These are phyloP conservation scores for Anabacerthia variegaticeps DNA, from an alignment of 2,797 vertebrate species.

Conservation along the genomic window DNA sequence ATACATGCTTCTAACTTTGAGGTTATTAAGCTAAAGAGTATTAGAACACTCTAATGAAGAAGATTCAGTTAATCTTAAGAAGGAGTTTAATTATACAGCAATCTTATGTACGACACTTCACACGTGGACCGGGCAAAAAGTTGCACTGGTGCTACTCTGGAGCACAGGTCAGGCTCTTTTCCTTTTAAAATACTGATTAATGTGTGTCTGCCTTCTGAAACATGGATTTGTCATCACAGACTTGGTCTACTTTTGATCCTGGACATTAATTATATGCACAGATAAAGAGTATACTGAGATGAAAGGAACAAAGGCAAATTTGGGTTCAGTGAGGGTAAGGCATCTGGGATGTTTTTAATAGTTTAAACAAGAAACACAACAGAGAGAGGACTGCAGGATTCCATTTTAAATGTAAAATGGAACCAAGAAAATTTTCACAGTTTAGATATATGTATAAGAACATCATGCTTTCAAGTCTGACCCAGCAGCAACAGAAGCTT, in stretches of 20 bases:
- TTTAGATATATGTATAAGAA: not conserved
- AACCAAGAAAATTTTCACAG: not conserved
- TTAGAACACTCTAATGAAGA: slow-evolving; percentile 13
- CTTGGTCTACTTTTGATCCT: slow-evolving; percentile 20
- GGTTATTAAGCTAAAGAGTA: not conserved
- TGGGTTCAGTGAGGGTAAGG: not conserved
- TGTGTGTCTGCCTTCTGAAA: not conserved
- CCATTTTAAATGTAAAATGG: not conserved
- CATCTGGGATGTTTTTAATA: not conserved
- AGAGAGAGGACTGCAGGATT: not conserved
- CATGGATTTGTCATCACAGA: slow-evolving; percentile 11
- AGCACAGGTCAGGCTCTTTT: not conserved
- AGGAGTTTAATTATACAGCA: not conserved
- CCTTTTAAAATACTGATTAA: not conserved
- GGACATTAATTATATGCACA: not conserved
- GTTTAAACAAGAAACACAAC: not conserved
- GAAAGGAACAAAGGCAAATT: slow-evolving; percentile 27
- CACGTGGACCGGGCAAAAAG: not conserved
- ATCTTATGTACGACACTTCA: accelerated
- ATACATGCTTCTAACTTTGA: not conserved
- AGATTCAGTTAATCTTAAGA: not conserved
- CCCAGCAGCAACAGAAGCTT: not conserved
- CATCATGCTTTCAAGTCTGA: not conserved
- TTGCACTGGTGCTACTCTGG: not conserved
- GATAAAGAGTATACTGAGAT: not conserved